Conservation (phyloP, 2,113 vertebrate species). For the Rallus limicola region DNA sequence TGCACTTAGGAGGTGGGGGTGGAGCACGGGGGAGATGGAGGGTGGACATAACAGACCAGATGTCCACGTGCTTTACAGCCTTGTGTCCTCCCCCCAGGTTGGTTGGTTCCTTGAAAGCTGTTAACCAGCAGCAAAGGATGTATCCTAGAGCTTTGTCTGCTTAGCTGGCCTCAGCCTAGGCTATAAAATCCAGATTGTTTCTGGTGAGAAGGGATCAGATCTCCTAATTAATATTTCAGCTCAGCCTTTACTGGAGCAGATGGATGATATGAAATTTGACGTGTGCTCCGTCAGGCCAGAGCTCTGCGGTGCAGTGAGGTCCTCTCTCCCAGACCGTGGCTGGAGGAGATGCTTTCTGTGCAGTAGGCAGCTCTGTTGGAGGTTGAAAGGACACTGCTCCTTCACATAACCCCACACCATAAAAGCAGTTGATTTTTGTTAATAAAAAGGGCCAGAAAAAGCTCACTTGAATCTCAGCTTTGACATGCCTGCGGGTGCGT, state of each 20-base stretch:
- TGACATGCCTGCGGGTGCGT: background rate
- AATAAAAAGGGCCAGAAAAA: background rate
- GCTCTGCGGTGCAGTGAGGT: background rate
- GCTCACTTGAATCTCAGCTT: background rate
- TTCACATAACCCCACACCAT: background rate
- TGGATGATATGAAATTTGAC: constrained; percentile 18
- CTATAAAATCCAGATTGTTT: constrained; percentile 59
- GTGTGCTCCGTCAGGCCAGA: background rate
- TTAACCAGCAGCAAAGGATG: constrained; percentile 47
- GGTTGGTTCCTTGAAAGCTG: constrained; percentile 41
- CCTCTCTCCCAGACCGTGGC: background rate
- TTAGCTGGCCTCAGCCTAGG: constrained; percentile 13
- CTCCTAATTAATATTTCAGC: constrained; percentile 63
- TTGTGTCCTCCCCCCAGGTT: background rate
- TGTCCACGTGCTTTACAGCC: background rate
- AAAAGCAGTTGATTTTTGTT: background rate
- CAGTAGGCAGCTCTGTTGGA: background rate
- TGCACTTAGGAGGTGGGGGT: background rate
- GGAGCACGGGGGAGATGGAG: background rate
- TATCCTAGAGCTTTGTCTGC: constrained; percentile 44
- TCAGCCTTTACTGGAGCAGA: constrained; percentile 43
- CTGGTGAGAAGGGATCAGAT: constrained; percentile 46
- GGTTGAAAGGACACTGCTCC: background rate
- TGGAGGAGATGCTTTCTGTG: background rate
- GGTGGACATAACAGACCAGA: constrained; percentile 7